These are phyloP conservation scores for Pseudobourletiella spinata DNA, from an alignment of 1,140 invertebrate genomes.

Conservation along the genomic window DNA sequence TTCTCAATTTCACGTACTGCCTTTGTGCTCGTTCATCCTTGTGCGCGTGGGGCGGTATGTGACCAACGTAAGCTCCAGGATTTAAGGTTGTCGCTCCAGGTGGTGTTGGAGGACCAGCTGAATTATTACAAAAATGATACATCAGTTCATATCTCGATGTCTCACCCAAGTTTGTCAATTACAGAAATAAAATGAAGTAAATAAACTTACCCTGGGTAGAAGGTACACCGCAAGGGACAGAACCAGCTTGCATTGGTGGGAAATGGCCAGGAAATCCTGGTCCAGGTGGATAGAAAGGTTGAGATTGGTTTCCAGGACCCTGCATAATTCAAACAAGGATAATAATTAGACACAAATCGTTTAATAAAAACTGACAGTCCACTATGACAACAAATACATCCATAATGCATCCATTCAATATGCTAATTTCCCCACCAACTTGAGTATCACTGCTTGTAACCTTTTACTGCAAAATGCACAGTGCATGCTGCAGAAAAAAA, in stretches of 20 bases:
- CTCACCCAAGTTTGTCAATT: background rate
- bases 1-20: constrained; percentile 62
- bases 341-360: too few relatives aligned
- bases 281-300: constrained; percentile 31
- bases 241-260: constrained; percentile 26
- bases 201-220: constrained; percentile 22
- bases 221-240: constrained; percentile 23
- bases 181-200: background rate
- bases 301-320: constrained; percentile 30
- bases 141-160: background rate
- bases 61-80: constrained; percentile 20
- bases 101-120: constrained; percentile 17
- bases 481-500: too few relatives aligned
- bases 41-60: constrained; percentile 45
- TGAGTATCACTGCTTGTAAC: too few relatives aligned
- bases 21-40: constrained; percentile 53
- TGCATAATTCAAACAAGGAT: too few relatives aligned
- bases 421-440: too few relatives aligned
- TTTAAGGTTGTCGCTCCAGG: constrained; percentile 18
- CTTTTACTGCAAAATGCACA: too few relatives aligned
- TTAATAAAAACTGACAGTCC: too few relatives aligned
- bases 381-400: too few relatives aligned
- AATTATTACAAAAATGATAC: background rate
- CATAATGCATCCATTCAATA: too few relatives aligned
- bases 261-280: constrained; percentile 26